phyloP scores from a whole-genome alignment of 2,113 vertebrate genomes.

The Hassar affinis region DNA sequence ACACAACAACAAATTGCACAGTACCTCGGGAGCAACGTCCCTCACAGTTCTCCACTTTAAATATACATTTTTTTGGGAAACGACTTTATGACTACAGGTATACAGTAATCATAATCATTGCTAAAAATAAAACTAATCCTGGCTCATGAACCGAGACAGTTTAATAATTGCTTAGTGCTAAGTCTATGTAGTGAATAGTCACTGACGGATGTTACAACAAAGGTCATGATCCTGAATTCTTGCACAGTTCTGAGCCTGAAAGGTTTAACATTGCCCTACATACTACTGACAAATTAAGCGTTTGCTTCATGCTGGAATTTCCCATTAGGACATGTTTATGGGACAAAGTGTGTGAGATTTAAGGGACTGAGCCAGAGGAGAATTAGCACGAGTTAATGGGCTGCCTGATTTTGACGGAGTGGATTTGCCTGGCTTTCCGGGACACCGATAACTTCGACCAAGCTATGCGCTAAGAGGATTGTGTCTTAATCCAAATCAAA shows the following conservation, averaged over 20 bases:
- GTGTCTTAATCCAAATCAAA: constrained; percentile 79
- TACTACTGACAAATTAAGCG: constrained; percentile 1
- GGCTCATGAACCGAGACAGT: not conserved
- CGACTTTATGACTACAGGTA: not conserved
- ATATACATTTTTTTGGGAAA: not conserved
- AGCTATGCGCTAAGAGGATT: constrained; percentile 78
- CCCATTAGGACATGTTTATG: constrained; percentile 47
- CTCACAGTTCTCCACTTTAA: not conserved
- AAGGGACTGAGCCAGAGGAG: constrained; percentile 65
- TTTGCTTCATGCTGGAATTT: not conserved
- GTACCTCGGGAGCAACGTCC: not conserved
- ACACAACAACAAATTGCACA: not conserved
- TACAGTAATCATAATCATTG: not conserved
- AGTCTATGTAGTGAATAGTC: not conserved
- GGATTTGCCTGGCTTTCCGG: constrained; percentile 60
- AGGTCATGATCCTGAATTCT: not conserved
- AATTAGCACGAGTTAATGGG: constrained; percentile 59
- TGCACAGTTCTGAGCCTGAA: not conserved
- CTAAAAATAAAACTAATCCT: not conserved
- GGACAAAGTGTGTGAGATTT: constrained; percentile 53
- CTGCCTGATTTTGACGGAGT: constrained; percentile 51
- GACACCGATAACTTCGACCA: constrained; percentile 74
- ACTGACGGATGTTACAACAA: not conserved
- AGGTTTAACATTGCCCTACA: not conserved
- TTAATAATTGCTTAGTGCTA: not conserved